A percentile compares a stretch with the other conserved stretches of the same genome.
Evolutionary conservation across 2,797 vertebrate species (phyloP).

Genomic region (Tapirus indicus): DNA sequence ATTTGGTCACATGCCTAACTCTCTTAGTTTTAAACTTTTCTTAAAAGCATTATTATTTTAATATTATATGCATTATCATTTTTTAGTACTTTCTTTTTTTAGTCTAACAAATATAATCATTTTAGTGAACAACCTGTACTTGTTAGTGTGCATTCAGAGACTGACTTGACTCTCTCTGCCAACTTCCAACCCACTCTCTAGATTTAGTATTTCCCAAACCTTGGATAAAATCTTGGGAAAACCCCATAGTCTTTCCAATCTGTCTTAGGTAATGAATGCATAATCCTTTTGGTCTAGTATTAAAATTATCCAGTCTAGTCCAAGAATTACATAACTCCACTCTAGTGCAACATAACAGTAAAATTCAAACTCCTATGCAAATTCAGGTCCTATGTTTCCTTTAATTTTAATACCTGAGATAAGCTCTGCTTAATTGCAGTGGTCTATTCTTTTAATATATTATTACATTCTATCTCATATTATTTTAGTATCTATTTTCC

Average conservation of each 20-base stretch:
- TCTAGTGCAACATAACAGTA: not conserved
- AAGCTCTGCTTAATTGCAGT: not conserved
- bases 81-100: not conserved
- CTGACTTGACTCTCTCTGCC: not conserved
- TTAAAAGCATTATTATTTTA: conserved; percentile 51
- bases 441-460: not conserved
- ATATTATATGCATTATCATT: not conserved
- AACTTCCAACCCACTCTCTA: not conserved
- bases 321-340: not conserved
- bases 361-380: not conserved
- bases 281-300: not conserved
- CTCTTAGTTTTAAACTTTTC: not conserved
- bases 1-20: not conserved
- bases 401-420: not conserved
- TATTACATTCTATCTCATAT: not conserved
- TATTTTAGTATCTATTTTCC: not conserved
- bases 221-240: not conserved
- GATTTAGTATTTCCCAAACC: not conserved
- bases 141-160: not conserved
- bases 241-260: not conserved
- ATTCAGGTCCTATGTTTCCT: not conserved
- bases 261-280: not conserved
- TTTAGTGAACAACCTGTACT: not conserved
- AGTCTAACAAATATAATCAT: not conserved
- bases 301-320: not conserved